Base-by-base conservation (phyloP, 2,797 vertebrate species). In the Schizopygopsis malacanthus region DNA sequence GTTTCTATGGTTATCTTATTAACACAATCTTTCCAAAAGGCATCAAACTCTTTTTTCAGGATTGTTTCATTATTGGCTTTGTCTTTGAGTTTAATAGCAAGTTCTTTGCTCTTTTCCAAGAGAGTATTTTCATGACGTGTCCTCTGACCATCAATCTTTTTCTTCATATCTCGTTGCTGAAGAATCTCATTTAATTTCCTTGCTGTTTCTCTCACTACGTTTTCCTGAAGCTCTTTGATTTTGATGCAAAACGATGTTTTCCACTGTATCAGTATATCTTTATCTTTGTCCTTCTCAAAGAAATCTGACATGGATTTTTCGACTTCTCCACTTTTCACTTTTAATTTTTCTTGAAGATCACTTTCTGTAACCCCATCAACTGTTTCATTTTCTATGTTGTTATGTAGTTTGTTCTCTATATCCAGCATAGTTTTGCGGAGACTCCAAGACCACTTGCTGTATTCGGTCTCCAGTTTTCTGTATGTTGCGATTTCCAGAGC, bases 81-180 rank as follows among this genome's bases (percentile, higher is more conserved):
- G 45, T 50, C 43, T 75, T 75, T 75, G 13, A 75, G 71, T 50
- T 50, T 50, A 4, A 47, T 0, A 0, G 71, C 45, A 15, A 73
- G n/a, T 73, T 73, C 45, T 73, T 73, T 73, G 43, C 71, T 73
- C 43, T 50, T 73, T 73, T 50, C 71, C 1, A 25, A 47, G n/a
- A 73, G 71, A 25, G 2, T 4, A 15, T 73, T 73, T 73, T 73
- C 43, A 47, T 73, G 2, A 2, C 0, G 5, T 50, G 45, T 73
- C 6, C 22, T 75, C n/a, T 47, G 71, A 25, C n/a, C 41, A 18
- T 75, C 71, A 75, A 75, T 73, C 2, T 0, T 16, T 45, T n/a
- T 25, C 71, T 25, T 73, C 1, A 73, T 2, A 2, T 73, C n/a
- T 25, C 6, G 43, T 22, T 47, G 71, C 2, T 47, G 12, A 28